phyloP scores from a whole-genome alignment of 2,113 vertebrate species.

The Gobio gobio region DNA sequence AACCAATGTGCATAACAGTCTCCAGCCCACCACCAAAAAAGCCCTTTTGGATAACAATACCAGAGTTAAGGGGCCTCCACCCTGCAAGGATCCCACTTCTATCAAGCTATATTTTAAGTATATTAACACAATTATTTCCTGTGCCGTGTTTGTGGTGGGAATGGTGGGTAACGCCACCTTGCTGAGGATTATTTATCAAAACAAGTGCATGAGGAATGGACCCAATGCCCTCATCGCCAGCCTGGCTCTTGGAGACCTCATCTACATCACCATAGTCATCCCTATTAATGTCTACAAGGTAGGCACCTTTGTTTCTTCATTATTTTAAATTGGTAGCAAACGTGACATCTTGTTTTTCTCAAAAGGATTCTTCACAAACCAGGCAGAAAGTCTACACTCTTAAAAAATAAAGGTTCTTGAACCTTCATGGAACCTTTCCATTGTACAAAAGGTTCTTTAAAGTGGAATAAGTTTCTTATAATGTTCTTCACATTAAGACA shows the following conservation, averaged over 20 bases:
- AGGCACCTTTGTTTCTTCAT: constrained; percentile 53
- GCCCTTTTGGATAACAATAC: constrained; percentile 39
- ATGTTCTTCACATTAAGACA: too few relatives aligned
- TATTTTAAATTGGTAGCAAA: background rate
- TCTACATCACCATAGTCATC: constrained; percentile 93
- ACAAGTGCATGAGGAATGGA: constrained; percentile 99
- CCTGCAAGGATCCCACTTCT: constrained; percentile 73
- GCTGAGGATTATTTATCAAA: constrained; percentile 97
- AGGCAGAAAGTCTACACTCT: background rate
- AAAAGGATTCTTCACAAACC: constrained; percentile 18
- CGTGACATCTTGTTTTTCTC: background rate
- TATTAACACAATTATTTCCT: constrained; percentile 92
- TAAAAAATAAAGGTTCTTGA: too few relatives aligned
- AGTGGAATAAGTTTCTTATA: too few relatives aligned
- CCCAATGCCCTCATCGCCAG: constrained; percentile 97
- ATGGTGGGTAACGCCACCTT: constrained; percentile 95
- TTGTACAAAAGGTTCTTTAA: too few relatives aligned
- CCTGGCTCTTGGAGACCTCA: constrained; percentile 94
- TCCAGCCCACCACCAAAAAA: background rate
- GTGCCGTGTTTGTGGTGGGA: constrained; percentile 91
- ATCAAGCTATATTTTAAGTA: constrained; percentile 86
- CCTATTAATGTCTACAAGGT: constrained; percentile 97
- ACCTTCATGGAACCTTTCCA: too few relatives aligned
- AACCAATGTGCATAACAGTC: background rate
- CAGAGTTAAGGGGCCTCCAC: background rate